Conservation (phyloP, 2,797 vertebrate species). For the Siniperca scherzeri region DNA sequence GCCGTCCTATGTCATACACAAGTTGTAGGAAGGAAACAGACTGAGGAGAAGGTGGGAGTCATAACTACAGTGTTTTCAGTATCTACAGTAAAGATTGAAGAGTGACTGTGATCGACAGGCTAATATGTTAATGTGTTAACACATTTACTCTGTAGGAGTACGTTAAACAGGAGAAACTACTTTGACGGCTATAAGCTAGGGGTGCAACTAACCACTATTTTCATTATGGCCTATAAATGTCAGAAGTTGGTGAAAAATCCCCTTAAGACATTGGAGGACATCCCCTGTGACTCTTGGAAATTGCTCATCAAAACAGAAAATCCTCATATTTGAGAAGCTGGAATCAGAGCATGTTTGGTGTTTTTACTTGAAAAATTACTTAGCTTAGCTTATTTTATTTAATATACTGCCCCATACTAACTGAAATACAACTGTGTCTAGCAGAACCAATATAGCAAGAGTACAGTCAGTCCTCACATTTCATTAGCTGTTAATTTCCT, state of each 20-base stretch:
- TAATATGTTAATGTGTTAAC: not conserved
- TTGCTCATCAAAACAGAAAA: not conserved
- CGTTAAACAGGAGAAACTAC: not conserved
- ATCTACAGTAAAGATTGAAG: not conserved
- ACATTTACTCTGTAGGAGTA: not conserved
- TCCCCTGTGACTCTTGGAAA: too few species aligned
- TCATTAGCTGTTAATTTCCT: slow-evolving; percentile 47
- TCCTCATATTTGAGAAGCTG: not conserved
- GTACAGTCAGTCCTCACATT: not conserved
- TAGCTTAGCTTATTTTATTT: not conserved
- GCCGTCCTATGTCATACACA: not conserved
- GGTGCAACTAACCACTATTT: not conserved
- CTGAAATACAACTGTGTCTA: not conserved
- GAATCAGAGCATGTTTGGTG: not conserved
- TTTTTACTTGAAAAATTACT: not conserved
- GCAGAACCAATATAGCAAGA: not conserved
- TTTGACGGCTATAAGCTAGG: not conserved
- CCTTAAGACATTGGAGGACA: too few species aligned
- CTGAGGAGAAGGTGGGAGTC: slow-evolving; percentile 1
- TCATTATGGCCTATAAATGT: not conserved
- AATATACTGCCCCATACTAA: not conserved
- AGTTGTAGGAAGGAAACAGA: slow-evolving; percentile 29
- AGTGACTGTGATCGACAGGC: not conserved
- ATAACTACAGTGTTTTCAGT: not conserved
- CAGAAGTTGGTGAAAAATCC: not conserved